Percentiles rank a stretch among this genome's conserved stretches.
phyloP scores from a whole-genome alignment of 2,113 vertebrate species.

The Eudorcas thomsonii region DNA sequence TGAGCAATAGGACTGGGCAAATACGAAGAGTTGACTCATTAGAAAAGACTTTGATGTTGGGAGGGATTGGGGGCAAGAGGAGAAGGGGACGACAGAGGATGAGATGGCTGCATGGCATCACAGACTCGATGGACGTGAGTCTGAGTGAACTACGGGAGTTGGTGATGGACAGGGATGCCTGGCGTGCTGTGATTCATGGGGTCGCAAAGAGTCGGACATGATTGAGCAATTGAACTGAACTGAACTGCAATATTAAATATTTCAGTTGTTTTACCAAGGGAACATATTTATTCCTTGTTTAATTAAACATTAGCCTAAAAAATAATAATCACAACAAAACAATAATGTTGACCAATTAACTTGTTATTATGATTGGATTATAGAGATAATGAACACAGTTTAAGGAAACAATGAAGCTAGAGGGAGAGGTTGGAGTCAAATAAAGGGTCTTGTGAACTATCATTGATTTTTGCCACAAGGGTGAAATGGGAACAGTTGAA shows the following conservation, averaged over 20 bases:
- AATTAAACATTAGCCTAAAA: conserved; percentile 9
- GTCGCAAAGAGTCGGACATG: no score
- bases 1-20: neutral
- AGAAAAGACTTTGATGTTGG: no score
- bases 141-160: fast-evolving
- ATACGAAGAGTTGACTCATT: no score
- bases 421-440: neutral
- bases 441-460: neutral
- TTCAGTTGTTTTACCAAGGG: neutral
- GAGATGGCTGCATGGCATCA: no score
- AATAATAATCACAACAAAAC: neutral
- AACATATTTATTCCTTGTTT: neutral
- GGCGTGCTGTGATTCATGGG: no score
- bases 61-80: no score
- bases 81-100: no score
- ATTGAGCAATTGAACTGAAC: no score
- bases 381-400: neutral
- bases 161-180: no score
- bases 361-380: neutral
- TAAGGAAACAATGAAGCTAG: neutral
- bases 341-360: neutral
- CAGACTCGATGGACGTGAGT: fast-evolving
- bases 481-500: neutral
- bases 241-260: neutral
- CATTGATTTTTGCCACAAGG: neutral